Evolutionary conservation across 2,113 vertebrate genomes (phyloP), one percentile per base, ranked within the genome.

Genomic region (Ibidorhyncha struthersii): DNA sequence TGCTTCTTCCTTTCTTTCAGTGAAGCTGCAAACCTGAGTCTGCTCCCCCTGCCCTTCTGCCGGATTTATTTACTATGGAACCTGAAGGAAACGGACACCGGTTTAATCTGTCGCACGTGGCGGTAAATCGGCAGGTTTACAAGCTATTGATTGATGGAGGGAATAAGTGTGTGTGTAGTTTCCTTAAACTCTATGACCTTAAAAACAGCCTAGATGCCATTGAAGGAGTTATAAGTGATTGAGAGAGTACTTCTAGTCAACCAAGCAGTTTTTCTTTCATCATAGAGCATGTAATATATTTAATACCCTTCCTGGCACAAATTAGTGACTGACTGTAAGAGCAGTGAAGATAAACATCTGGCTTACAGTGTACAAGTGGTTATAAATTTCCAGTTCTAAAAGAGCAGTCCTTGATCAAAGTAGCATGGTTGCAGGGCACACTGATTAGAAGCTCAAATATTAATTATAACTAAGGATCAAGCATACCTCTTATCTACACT

Each of bases 361-460:
- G 65, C 52, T 93, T 90, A 29, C 1, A 45, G 43, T 25, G 14
- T 83, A 90, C 34, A 82, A 87, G 62, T n/a, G 58, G 84, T 77
- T 93, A 66, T 82, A 86, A 95, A 95, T 82, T 70, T 91, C 62
- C 62, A 21, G 23, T 43, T 93, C 47, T 52, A 82, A 84, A 96
- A 25, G 62, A 93, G 58, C 49, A 87, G 53, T 55, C 84, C 34
- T 93, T 77, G 81, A 95, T 91, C 87, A 94, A 96, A 95, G 84
- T 43, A 82, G 36, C 49, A 45, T 18, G 59, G 43, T 89, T 89
- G 71, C 70, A 82, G 56, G 47, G 56, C 49, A 56, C 0, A 1
- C 27, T 61, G 90, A 91, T 93, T 90, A 85, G 58, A 93, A 91
- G 20, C 27, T 23, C 78, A 91, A 90, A 69, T 40, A 66, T 85